Evolutionary conservation across 1,140 invertebrate species (phyloP).

Genomic region (Ericerus pela): DNA sequence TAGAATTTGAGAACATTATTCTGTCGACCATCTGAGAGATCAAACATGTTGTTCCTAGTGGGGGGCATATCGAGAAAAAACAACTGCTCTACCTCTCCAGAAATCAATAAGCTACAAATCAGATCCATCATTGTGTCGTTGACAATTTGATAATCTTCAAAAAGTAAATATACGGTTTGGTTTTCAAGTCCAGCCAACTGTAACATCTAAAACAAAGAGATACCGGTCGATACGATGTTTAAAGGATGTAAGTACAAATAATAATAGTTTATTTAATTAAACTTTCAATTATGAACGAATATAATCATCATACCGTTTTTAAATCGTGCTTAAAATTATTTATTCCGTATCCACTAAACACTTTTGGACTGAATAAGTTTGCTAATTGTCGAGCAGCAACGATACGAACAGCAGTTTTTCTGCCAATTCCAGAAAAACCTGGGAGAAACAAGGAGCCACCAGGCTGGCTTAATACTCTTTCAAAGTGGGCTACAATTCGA

Average conservation of each 20-base stretch:
- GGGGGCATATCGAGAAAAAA: not conserved
- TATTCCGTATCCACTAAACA: constrained; percentile 38
- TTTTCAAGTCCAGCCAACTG: constrained; percentile 66
- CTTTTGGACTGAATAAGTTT: constrained; percentile 44
- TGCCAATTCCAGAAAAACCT: constrained; percentile 60
- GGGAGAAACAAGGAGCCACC: constrained; percentile 54
- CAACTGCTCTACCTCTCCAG: constrained; percentile 40
- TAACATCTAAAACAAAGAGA: constrained; percentile 36
- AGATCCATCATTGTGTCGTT: constrained; percentile 48
- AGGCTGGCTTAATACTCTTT: constrained; percentile 42
- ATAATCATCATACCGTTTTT: constrained; percentile 23
- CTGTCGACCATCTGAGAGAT: too few species aligned
- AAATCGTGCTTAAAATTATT: constrained; percentile 48
- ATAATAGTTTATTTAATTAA: not conserved
- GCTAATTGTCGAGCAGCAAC: constrained; percentile 55
- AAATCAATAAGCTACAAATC: constrained; percentile 49
- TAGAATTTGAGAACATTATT: too few species aligned
- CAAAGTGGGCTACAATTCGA: constrained; percentile 43
- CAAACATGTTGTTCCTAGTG: too few species aligned
- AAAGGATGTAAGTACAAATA: not conserved
- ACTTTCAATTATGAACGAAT: not conserved
- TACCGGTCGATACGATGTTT: too few species aligned
- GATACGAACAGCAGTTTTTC: constrained; percentile 55
- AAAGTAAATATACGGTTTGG: constrained; percentile 54
- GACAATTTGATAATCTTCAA: constrained; percentile 74